Evolutionary conservation across 2,113 vertebrate genomes (phyloP).

Genomic region (Riparia riparia): DNA sequence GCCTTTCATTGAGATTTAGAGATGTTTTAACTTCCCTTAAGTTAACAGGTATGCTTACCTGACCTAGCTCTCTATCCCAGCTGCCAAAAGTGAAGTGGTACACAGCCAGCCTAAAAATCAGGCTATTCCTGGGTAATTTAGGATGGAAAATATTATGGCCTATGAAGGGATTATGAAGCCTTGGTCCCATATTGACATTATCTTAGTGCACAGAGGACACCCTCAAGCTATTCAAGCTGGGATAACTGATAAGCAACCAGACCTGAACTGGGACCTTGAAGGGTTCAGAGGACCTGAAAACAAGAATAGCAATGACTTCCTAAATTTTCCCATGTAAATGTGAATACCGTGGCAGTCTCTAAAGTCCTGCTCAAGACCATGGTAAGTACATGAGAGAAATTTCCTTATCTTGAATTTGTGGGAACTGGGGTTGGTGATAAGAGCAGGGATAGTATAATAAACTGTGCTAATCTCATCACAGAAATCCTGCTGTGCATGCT

Average conservation of each 20-base stretch:
- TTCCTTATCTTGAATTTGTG: constrained; percentile 54
- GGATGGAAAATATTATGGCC: background rate
- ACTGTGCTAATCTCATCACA: constrained; percentile 58
- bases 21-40: background rate
- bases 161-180: constrained; percentile 4
- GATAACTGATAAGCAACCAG: constrained; percentile 45
- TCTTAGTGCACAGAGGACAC: background rate
- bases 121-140: background rate
- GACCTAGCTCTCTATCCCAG: background rate
- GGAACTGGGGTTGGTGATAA: constrained; percentile 61
- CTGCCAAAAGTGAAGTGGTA: background rate
- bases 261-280: constrained; percentile 5
- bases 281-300: constrained; percentile 28
- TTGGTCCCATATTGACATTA: background rate
- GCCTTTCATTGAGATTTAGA: background rate
- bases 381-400: constrained; percentile 38
- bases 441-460: constrained; percentile 48
- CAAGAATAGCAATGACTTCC: background rate
- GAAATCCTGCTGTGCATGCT: constrained; percentile 23
- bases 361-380: constrained; percentile 30
- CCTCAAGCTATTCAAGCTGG: constrained; percentile 51
- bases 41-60: background rate
- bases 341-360: background rate
- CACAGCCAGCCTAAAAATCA: background rate
- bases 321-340: constrained; percentile 50